Percentiles rank a stretch among this genome's conserved stretches.
These are phyloP conservation scores for Hoplostethus mediterraneus DNA, from an alignment of 2,797 vertebrate genomes.

Conservation along the genomic window DNA sequence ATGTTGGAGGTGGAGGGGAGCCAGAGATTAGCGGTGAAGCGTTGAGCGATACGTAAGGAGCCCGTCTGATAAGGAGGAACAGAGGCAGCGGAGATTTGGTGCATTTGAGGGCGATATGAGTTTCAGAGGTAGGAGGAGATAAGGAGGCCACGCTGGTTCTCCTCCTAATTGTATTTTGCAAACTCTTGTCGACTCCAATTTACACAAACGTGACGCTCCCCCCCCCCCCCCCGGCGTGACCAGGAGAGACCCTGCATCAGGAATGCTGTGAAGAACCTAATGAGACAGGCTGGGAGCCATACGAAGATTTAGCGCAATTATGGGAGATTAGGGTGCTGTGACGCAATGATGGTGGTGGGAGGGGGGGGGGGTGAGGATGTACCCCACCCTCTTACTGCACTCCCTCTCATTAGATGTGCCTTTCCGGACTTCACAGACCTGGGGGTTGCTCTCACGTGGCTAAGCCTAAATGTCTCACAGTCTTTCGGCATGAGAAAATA, in stretches of 20 bases:
- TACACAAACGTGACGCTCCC: slow-evolving; percentile 55
- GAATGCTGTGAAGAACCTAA: slow-evolving; percentile 78
- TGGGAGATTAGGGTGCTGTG: slow-evolving; percentile 73
- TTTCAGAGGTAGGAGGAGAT: slow-evolving; percentile 18
- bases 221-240: slow-evolving; percentile 47
- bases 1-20: slow-evolving; percentile 26
- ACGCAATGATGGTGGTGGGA: slow-evolving; percentile 63
- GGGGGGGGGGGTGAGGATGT: slow-evolving; percentile 57
- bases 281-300: slow-evolving; percentile 69
- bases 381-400: slow-evolving; percentile 55
- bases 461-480: slow-evolving; percentile 8
- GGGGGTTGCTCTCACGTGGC: slow-evolving; percentile 4
- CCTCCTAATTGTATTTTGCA: slow-evolving; percentile 77
- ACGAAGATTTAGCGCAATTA: slow-evolving; percentile 70
- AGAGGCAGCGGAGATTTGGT: slow-evolving; percentile 28
- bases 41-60: slow-evolving; percentile 20
- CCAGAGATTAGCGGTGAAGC: slow-evolving; percentile 35
- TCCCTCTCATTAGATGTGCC: slow-evolving; percentile 73
- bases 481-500: neutral
- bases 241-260: slow-evolving; percentile 72
- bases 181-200: slow-evolving; percentile 77
- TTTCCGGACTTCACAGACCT: slow-evolving; percentile 54
- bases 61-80: slow-evolving; percentile 43
- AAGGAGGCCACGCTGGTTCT: slow-evolving; percentile 44
- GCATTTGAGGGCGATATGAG: slow-evolving; percentile 4